Evolutionary conservation across 1,140 invertebrate genomes (phyloP).

Genomic region (Meloidogyne exigua): DNA sequence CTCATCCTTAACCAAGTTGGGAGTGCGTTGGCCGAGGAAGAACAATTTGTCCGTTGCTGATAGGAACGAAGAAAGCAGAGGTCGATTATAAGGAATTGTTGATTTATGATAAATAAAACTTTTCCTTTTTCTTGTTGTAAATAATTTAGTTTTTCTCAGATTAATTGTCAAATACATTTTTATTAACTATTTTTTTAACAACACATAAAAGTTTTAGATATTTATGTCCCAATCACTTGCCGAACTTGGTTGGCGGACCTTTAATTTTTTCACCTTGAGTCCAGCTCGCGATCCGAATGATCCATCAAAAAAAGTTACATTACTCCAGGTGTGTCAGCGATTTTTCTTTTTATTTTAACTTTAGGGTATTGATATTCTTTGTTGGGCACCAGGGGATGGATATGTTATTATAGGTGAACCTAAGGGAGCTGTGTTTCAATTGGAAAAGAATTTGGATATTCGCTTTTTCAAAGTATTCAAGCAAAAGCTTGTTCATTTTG

Average conservation of each 20-base stretch:
- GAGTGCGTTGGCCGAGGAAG: neutral
- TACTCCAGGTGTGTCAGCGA: neutral
- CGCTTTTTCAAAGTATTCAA: constrained; percentile 51
- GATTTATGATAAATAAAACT: too few relatives aligned
- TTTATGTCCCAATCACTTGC: constrained; percentile 35
- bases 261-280: constrained; percentile 52
- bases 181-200: neutral
- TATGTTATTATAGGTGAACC: constrained; percentile 51
- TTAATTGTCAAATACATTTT: neutral
- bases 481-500: constrained; percentile 26
- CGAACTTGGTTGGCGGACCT: constrained; percentile 55
- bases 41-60: neutral
- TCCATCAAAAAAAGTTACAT: constrained; percentile 28
- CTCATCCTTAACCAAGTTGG: neutral
- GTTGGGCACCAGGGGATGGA: constrained; percentile 43
- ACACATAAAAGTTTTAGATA: neutral
- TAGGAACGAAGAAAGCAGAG: neutral
- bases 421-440: constrained; percentile 48
- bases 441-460: constrained; percentile 19
- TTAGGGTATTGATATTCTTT: constrained; percentile 52
- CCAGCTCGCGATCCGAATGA: constrained; percentile 39
- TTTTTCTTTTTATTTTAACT: neutral
- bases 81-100: neutral
- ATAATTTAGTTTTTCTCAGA: neutral
- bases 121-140: too few relatives aligned